phyloP scores from a whole-genome alignment of 2,113 vertebrate species.

The Hippopotamus amphibius region DNA sequence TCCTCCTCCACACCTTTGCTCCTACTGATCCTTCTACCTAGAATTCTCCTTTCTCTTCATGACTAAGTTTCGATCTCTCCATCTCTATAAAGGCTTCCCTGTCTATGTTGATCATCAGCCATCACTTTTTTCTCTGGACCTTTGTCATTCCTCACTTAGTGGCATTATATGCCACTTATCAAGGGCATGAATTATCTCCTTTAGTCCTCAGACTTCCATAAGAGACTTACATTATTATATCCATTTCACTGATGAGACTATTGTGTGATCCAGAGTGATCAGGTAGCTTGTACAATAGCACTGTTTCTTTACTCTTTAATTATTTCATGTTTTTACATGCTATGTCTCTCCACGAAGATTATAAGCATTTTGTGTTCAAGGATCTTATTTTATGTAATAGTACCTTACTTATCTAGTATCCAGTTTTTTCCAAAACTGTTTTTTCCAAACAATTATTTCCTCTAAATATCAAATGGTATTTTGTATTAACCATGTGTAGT shows the following conservation, averaged over 20 bases:
- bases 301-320: conserved; percentile 68
- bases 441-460: conserved; percentile 58
- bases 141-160: neutral
- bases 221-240: conserved; percentile 34
- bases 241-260: conserved; percentile 7
- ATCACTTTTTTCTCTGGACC: neutral
- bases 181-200: neutral
- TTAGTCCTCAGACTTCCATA: conserved; percentile 7
- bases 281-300: conserved; percentile 30
- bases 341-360: conserved; percentile 64
- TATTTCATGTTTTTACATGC: conserved; percentile 64
- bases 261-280: conserved; percentile 23
- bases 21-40: neutral
- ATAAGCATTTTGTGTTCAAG: conserved; percentile 45
- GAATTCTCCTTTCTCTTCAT: conserved; percentile 12
- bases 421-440: conserved; percentile 50
- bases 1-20: neutral
- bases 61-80: neutral
- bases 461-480: conserved; percentile 53
- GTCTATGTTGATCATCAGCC: neutral
- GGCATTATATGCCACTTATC: neutral
- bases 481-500: conserved; percentile 20
- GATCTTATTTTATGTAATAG: conserved; percentile 37
- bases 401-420: conserved; percentile 38
- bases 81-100: neutral